Conservation (phyloP, 1,140 invertebrate species). For the Cotesia chilonis region DNA sequence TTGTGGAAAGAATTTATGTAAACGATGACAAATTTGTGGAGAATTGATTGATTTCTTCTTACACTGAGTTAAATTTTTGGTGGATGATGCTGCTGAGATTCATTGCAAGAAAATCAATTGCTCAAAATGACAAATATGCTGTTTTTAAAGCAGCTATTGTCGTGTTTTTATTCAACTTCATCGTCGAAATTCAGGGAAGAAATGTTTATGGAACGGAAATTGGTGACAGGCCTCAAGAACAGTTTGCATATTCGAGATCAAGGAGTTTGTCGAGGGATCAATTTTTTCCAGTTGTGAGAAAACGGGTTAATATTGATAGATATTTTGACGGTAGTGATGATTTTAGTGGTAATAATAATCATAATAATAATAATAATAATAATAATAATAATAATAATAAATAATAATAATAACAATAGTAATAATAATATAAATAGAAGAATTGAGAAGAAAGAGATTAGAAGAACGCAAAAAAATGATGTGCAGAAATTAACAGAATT, state of each 20-base stretch:
- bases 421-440: conserved; percentile 10
- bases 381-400: not conserved
- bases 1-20: not conserved
- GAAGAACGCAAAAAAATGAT: not conserved
- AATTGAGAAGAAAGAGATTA: conserved; percentile 28
- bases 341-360: not conserved
- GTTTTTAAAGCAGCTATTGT: conserved; percentile 1
- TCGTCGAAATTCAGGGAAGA: conserved; percentile 9
- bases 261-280: not conserved
- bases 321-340: not conserved
- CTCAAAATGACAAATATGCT: not conserved
- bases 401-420: not conserved
- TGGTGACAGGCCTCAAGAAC: not conserved
- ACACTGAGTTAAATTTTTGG: not conserved
- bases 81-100: conserved; percentile 21
- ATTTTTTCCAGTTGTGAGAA: conserved; percentile 3
- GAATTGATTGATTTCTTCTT: conserved; percentile 10
- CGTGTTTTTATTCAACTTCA: not conserved
- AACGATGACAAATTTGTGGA: conserved; percentile 7
- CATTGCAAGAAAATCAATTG: not conserved
- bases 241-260: conserved; percentile 8
- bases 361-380: not conserved
- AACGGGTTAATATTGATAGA: not conserved
- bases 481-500: not conserved
- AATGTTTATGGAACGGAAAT: conserved; percentile 18